Conservation (phyloP, 2,797 vertebrate species). For the Phaenicophaeus curvirostris region DNA sequence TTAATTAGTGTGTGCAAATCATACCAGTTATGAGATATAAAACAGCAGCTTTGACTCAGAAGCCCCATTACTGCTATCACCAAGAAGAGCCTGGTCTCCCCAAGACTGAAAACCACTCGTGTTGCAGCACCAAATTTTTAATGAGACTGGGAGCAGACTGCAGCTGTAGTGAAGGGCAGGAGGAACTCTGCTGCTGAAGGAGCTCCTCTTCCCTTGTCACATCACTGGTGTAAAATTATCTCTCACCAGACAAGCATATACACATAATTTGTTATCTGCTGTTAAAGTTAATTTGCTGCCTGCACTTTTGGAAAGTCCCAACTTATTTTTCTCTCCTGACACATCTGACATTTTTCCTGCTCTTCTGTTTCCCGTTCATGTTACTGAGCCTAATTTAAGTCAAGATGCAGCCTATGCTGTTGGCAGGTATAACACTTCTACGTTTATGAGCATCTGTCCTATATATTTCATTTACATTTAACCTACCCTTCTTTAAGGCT, state of each 20-base stretch:
- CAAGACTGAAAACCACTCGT: fast-evolving
- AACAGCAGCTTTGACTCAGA: neutral
- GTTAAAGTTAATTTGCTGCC: neutral
- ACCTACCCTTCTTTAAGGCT: neutral
- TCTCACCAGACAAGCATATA: neutral
- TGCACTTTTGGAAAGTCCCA: neutral
- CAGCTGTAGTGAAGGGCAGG: neutral
- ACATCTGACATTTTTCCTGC: neutral
- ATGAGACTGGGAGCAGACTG: neutral
- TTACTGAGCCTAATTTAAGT: conserved; percentile 15
- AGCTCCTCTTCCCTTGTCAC: neutral
- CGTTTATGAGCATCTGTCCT: neutral
- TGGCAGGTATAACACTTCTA: neutral
- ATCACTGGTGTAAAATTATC: neutral
- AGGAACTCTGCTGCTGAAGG: neutral
- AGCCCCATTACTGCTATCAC: neutral
- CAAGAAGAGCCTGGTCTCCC: neutral
- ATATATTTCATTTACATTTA: neutral
- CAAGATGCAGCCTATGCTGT: neutral
- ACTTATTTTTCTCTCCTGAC: conserved; percentile 3
- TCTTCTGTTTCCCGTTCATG: neutral
- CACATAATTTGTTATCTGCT: neutral
- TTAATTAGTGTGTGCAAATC: neutral
- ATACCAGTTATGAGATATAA: neutral
- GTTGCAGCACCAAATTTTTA: neutral